These are phyloP conservation scores for Rhogogaster chlorosoma DNA, from an alignment of 2,888 invertebrate species.

Conservation along the genomic window DNA sequence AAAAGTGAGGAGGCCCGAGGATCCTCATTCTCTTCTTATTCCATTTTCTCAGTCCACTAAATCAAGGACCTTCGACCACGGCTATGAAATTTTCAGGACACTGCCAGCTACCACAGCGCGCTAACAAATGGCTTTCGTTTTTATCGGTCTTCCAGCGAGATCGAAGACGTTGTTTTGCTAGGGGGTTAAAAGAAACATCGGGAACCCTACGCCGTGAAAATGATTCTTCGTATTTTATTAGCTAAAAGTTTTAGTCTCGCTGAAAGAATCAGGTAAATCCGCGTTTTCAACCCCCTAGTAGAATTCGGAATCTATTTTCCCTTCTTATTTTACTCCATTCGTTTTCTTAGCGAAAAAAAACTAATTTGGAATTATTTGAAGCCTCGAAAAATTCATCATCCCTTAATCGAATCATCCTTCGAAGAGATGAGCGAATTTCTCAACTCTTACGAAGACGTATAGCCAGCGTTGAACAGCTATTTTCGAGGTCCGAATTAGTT, in stretches of 20 bases:
- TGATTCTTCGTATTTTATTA: constrained; percentile 14
- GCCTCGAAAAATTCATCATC: too few species aligned
- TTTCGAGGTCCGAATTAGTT: not conserved
- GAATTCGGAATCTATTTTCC: not conserved
- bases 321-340: not conserved
- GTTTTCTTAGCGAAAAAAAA: too few species aligned
- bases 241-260: not conserved
- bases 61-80: constrained; percentile 40
- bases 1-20: not conserved
- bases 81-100: constrained; percentile 52
- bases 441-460: not conserved
- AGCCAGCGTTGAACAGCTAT: not conserved
- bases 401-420: not conserved
- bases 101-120: not conserved
- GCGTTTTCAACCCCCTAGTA: not conserved
- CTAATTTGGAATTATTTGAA: too few species aligned
- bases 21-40: not conserved
- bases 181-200: constrained; percentile 44
- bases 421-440: not conserved
- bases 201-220: not conserved
- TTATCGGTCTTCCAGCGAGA: constrained; percentile 37
- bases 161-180: constrained; percentile 46
- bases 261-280: not conserved
- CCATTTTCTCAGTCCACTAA: constrained; percentile 22
- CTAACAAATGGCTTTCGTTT: constrained; percentile 50